Base-by-base conservation (phyloP, 2,888 invertebrate genomes). In the Yponomeuta plumbellus region DNA sequence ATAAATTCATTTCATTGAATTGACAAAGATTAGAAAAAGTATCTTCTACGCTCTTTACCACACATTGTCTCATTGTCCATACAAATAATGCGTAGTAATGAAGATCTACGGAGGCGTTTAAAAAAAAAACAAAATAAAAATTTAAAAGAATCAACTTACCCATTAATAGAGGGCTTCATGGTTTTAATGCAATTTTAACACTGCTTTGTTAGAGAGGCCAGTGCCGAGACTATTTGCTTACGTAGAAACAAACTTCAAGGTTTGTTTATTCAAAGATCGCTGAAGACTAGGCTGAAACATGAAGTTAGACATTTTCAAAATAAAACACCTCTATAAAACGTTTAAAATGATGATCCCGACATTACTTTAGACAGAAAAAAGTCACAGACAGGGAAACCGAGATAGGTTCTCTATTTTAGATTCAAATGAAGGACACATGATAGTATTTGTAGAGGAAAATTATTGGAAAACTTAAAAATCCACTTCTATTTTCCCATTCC, bases 131-230 rank as follows among this genome's bases (percentile, higher is more conserved):
- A 26, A 26, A 26, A 26, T 26, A 4, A 26, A 26, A 2, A 5
- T 34, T 34, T 1, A 34, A 34, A 34, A 6, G 2, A 52, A 52
- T 52, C 13, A 17, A 71, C 80, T 77, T 75, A 84, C 83, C 76
- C 75, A 75, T 78, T 80, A 56, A 68, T 69, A 26, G 67, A 68
- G 39, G 78, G 72, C 70, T 77, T 77, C 83, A 83, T 81, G 73
- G 70, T 78, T 72, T 11, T 70, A 61, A 17, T 17, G 26, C 39
- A 61, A 13, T n/a, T 26, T 26, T 4, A n/a, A 34, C 39, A 17
- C 6, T 17, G 62, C 44, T 52, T 62, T 39, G 62, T 34, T 4
- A 26, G 13, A 13, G 61, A 61, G 62, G 39, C 39, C 62, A 1
- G n/a, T 39, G 8, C 62, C n/a, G 23, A 34, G n/a, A n/a, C 20